Base-by-base conservation (phyloP, 2,113 vertebrate species). In the Etia nguti region DNA sequence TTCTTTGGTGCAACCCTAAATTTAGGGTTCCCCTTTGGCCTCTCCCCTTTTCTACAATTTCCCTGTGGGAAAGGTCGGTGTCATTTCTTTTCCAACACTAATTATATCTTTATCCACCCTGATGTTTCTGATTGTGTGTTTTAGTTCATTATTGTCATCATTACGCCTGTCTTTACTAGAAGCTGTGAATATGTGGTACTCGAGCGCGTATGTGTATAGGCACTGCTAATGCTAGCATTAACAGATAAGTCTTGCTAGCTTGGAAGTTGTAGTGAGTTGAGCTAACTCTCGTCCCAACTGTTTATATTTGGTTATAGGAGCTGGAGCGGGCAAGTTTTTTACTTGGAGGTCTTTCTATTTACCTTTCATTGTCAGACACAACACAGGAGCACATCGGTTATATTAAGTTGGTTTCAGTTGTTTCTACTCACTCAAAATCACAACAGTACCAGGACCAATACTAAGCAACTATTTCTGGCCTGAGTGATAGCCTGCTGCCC, bases 291-390 rank as follows among this genome's bases (percentile, higher is more conserved):
- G 6, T 3, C 59, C 31, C 59, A 36, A 3, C 2, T 36, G 2
- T 36, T 62, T 62, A 62, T 0, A 36, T 0, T 0, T 62, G 6
- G 10, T 20, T 62, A 4, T 36, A 36, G 0, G 59, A 62, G 29
- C 59, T 62, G 18, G 59, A 62, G 59, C 29, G 0, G 10, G 6
- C 1, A 29, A 62, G 31, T n/a, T 7, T n/a, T 4, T 1, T 36
- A 62, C 59, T 62, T 29, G 29, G 29, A 29, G 29, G 29, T 29
- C 29, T 29, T 12, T 62, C 18, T 62, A 20, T 54, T 62, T 62
- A 62, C 31, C 0, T 36, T 62, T 62, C 59, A 62, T 18, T 7
- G 59, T 62, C 59, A n/a, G 59, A 36, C 31, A 3, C 31, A 62
- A 36, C 6, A 3, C 59, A 62, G 18, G 31, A 36, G n/a, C 18